Evolutionary conservation across 2,888 invertebrate species (phyloP).

Genomic region (Xestobium rufovillosum): DNA sequence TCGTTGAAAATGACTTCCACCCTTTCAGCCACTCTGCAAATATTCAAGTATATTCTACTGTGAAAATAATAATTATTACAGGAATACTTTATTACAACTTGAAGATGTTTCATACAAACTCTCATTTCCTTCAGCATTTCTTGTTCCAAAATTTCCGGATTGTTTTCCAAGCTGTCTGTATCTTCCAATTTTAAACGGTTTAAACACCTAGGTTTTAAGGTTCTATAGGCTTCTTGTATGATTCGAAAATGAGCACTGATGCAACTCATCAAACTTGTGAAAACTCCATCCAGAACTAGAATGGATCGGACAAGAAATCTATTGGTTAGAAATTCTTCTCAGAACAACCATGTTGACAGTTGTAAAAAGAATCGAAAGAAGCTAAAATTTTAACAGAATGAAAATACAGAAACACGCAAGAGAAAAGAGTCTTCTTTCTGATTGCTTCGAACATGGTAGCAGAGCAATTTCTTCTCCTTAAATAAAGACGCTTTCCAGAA

Average conservation of each 20-base stretch:
- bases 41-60: too few species aligned
- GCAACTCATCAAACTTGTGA: slow-evolving; percentile 24
- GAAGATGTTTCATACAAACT: slow-evolving; percentile 23
- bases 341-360: too few species aligned
- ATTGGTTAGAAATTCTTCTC: too few species aligned
- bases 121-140: slow-evolving; percentile 23
- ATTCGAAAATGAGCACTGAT: slow-evolving; percentile 23
- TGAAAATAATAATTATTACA: too few species aligned
- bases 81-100: slow-evolving; percentile 21
- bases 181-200: slow-evolving; percentile 9
- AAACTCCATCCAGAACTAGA: slow-evolving; percentile 22
- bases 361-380: too few species aligned
- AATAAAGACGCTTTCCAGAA: too few species aligned
- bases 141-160: slow-evolving; percentile 14
- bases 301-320: too few species aligned
- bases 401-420: too few species aligned
- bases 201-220: slow-evolving; percentile 18
- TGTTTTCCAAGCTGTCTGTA: slow-evolving; percentile 8
- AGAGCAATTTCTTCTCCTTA: too few species aligned
- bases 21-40: slow-evolving; percentile 20
- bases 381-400: too few species aligned
- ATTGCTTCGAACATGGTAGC: too few species aligned
- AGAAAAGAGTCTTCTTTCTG: too few species aligned
- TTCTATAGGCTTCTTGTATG: slow-evolving; percentile 23
- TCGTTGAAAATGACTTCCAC: slow-evolving; percentile 24